Evolutionary conservation across 2,888 invertebrate genomes (phyloP).

Genomic region (Euphydryas editha): DNA sequence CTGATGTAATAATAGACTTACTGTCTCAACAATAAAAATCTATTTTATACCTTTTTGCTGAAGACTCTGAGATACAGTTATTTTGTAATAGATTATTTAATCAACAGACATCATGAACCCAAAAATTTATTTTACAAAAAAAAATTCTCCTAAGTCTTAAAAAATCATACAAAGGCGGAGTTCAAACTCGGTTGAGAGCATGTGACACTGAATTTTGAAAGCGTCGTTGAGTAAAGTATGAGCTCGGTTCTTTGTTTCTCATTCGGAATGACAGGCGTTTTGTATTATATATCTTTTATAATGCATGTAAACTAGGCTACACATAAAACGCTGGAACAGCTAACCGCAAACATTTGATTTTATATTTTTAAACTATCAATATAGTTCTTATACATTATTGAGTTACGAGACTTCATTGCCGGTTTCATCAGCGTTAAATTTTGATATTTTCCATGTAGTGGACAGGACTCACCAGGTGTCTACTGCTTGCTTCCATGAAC

Average conservation of each 20-base stretch:
- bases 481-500: no score
- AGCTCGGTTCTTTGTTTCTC: slow-evolving; percentile 30
- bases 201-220: slow-evolving; percentile 9
- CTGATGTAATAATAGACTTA: no score
- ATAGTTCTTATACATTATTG: no score
- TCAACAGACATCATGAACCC: no score
- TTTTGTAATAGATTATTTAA: no score
- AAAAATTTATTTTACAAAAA: not conserved
- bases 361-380: not conserved
- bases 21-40: no score
- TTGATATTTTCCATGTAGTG: no score
- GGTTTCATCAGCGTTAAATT: no score
- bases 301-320: slow-evolving; percentile 17
- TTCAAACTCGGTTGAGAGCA: slow-evolving; percentile 6
- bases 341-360: slow-evolving; percentile 21
- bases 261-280: slow-evolving; percentile 31
- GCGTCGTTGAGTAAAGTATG: slow-evolving; percentile 19
- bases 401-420: no score
- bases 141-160: not conserved
- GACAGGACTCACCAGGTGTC: no score
- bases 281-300: slow-evolving; percentile 18
- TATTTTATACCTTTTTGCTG: no score
- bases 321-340: slow-evolving; percentile 23
- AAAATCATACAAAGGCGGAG: not conserved
- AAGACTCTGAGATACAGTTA: no score